Evolutionary conservation across 2,888 invertebrate species (phyloP), one percentile per base, ranked within the genome.

Genomic region (Fabriciana adippe): DNA sequence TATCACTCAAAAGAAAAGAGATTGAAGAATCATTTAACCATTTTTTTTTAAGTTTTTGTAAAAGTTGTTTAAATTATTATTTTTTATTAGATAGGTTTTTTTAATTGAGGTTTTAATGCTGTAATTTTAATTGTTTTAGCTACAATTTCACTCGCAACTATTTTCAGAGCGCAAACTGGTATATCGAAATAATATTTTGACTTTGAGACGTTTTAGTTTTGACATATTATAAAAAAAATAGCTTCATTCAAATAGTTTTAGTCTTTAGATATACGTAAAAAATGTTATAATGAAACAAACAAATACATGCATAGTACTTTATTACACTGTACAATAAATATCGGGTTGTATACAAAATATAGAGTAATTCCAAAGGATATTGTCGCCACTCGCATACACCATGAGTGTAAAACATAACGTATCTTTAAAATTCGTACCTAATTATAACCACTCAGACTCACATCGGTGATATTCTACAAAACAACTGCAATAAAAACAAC

Each of bases 281-380:
- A n/a, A 31, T 13, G 35, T n/a, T 60, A 57, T 69, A 83, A 76
- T 80, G 88, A 86, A 56, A 83, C 75, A 75, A 73, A 67, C 74
- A 73, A 48, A 57, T 79, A 81, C 92, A 92, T 92, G 92, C 92
- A 92, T 89, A 86, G 86, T 90, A 89, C 85, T 92, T 92, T 89
- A 92, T 90, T 92, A 92, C 92, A 92, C 91, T 92, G 92, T 92
- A 92, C 92, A 92, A 90, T 92, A 91, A 88, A 89, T 89, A 89
- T 89, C 85, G 88, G 87, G 85, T 86, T 90, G 90, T 92, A 91
- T 92, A 92, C 89, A 92, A 91, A 91, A 92, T 91, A 91, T 91
- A 91, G 89, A 90, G 83, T 83, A 87, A 88, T 88, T 90, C 84
- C 88, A 92, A 92, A 92, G 92, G 87, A 90, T 91, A 92, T 90